Evolutionary conservation across 2,797 vertebrate genomes (phyloP).

Genomic region (Xenopus petersii): DNA sequence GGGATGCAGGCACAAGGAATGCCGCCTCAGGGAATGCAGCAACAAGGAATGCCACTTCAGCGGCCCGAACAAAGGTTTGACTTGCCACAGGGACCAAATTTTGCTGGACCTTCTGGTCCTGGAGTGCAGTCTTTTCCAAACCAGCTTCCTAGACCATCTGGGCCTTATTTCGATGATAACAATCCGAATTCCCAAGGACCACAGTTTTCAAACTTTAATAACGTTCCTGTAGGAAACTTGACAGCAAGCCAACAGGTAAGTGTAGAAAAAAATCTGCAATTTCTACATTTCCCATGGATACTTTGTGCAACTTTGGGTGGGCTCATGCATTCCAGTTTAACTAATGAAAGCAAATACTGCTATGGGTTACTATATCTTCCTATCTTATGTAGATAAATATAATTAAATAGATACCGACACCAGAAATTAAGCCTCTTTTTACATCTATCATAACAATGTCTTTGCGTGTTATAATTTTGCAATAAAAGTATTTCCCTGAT

Average conservation of each 20-base stretch:
- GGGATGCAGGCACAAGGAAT: slow-evolving; percentile 57
- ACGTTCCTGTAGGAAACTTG: slow-evolving; percentile 69
- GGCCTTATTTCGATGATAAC: slow-evolving; percentile 79
- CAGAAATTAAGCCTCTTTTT: no score
- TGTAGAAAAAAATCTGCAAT: not conserved
- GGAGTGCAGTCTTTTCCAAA: slow-evolving; percentile 70
- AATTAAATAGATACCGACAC: no score
- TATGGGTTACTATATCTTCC: no score
- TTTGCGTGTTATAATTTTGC: no score
- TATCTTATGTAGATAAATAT: no score
- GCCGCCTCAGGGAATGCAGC: not conserved
- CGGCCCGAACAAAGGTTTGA: slow-evolving; percentile 72
- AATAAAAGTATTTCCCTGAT: no score
- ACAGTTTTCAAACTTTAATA: slow-evolving; percentile 68
- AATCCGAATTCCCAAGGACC: slow-evolving; percentile 61
- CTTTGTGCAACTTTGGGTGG: no score
- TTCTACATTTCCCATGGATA: no score
- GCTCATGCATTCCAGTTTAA: no score
- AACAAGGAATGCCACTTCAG: slow-evolving; percentile 64
- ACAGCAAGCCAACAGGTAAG: slow-evolving; percentile 79
- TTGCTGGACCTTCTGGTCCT: slow-evolving; percentile 73
- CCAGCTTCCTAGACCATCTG: slow-evolving; percentile 65
- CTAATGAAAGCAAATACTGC: no score
- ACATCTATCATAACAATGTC: no score
- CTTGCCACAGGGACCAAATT: slow-evolving; percentile 73